Percentiles rank a stretch among this genome's conserved stretches.
These are phyloP conservation scores for Meleagris gallopavo DNA, from an alignment of 2,113 vertebrate genomes.

Conservation along the genomic window DNA sequence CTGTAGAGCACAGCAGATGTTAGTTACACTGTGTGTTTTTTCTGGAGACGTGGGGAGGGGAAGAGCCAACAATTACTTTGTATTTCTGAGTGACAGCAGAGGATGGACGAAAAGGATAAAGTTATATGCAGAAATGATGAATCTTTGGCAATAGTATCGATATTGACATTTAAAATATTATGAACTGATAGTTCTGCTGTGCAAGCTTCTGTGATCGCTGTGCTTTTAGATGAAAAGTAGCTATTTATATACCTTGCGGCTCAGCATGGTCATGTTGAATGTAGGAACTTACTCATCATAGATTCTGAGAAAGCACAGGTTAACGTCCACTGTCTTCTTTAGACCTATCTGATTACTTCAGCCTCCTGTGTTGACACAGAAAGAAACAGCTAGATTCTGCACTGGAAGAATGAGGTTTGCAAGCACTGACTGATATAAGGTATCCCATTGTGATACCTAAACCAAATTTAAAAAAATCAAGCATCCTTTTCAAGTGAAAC, in stretches of 20 bases:
- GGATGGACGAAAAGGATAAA: not conserved
- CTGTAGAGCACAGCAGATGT: constrained; percentile 14
- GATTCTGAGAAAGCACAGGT: constrained; percentile 70
- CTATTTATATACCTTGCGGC: constrained; percentile 21
- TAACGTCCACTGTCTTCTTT: constrained; percentile 53
- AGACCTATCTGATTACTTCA: constrained; percentile 76
- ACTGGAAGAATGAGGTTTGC: constrained; percentile 74
- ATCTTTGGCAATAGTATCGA: not conserved
- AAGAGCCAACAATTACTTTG: constrained; percentile 10
- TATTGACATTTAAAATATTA: constrained; percentile 60
- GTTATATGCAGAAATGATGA: constrained; percentile 44
- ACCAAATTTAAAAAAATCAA: constrained; percentile 77
- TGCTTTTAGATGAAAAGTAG: constrained; percentile 55
- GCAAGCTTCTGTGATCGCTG: constrained; percentile 38
- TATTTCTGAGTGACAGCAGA: not conserved
- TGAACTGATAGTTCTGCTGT: constrained; percentile 19
- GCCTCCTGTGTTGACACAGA: constrained; percentile 77
- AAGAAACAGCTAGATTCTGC: constrained; percentile 67
- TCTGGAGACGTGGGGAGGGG: not conserved
- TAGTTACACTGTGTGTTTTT: not conserved
- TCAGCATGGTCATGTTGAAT: constrained; percentile 54
- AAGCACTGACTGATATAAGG: constrained; percentile 77
- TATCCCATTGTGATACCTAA: constrained; percentile 79
- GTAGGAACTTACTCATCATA: constrained; percentile 70
- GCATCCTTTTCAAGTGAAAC: constrained; percentile 79